Percentiles rank a stretch among this genome's conserved stretches.
Conservation (phyloP, 2,888 invertebrate genomes). For the Harmothoe impar region DNA sequence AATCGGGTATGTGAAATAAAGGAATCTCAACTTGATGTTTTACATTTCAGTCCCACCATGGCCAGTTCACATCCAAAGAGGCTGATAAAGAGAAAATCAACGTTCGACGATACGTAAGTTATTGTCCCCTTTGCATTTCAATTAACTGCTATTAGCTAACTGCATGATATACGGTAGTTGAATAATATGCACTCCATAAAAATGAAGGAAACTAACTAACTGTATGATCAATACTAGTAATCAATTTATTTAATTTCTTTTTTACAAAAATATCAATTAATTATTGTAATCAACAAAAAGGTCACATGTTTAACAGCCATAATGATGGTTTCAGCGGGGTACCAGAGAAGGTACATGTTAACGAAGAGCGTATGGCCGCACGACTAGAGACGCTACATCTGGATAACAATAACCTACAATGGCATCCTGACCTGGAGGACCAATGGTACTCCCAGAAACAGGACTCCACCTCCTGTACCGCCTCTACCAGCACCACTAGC, state of each 20-base stretch:
- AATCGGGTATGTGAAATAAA: background rate
- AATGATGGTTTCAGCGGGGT: background rate
- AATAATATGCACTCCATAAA: no score
- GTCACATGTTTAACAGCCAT: background rate
- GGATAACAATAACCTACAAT: slow-evolving; percentile 70
- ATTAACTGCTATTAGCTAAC: background rate
- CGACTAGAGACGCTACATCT: slow-evolving; percentile 68
- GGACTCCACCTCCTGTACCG: background rate
- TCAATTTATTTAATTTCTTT: no score
- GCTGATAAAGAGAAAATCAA: slow-evolving; percentile 12
- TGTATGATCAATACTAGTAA: no score
- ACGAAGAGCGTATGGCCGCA: slow-evolving; percentile 70
- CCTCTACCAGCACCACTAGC: background rate
- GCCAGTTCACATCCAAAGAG: background rate
- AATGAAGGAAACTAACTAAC: no score
- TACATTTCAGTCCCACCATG: background rate
- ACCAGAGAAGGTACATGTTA: slow-evolving; percentile 66
- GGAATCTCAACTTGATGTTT: background rate
- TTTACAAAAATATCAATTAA: no score
- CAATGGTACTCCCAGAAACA: slow-evolving; percentile 56
- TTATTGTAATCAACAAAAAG: no score
- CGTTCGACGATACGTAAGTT: slow-evolving; percentile 10
- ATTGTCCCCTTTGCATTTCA: background rate
- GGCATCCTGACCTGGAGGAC: slow-evolving; percentile 69
- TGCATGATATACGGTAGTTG: no score